Evolutionary conservation across 2,888 invertebrate species (phyloP), one percentile per base, ranked within the genome.

Genomic region (Tyria jacobaeae): DNA sequence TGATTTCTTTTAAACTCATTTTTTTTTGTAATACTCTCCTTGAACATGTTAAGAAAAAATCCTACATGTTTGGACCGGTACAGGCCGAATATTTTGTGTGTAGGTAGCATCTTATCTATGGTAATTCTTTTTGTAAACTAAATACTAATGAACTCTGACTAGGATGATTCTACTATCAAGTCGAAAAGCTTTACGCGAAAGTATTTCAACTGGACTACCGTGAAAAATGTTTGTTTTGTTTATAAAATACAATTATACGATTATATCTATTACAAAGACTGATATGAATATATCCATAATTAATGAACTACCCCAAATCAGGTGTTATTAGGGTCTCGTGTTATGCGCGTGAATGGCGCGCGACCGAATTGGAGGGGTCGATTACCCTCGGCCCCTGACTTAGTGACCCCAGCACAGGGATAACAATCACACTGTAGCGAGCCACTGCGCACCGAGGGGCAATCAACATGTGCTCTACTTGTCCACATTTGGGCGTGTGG

Each of bases 51-150:
- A 84, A 83, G 85, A 92, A 92, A 93, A 94, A 93, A 92, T 83
- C 80, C 78, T 89, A 91, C 93, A 90, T 89, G 93, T 93, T 90
- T 89, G 88, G 86, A 94, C 93, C 88, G 88, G 93, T 92, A 91
- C 81, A 82, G 87, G 84, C 76, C 82, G 86, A 83, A 88, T 88
- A 89, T 90, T 89, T 88, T 86, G 88, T 91, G 91, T 87, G 93
- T 92, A 92, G 93, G 92, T 92, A 93, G 93, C 83, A 91, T 92
- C 85, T 85, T 85, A 88, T 85, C 82, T 88, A 84, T 84, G 82
- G 86, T 89, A 80, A 85, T 83, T 82, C 84, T 87, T 90, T 91
- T 90, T 90, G 78, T 89, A 86, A 88, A 90, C 85, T 85, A 81
- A 87, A 90, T 89, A 85, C 83, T 91, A 89, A 92, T 91, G 87